A percentile compares a stretch with the other conserved stretches of the same genome.
Conservation (phyloP, 2,888 invertebrate genomes). For the Nomada ruficornis region DNA sequence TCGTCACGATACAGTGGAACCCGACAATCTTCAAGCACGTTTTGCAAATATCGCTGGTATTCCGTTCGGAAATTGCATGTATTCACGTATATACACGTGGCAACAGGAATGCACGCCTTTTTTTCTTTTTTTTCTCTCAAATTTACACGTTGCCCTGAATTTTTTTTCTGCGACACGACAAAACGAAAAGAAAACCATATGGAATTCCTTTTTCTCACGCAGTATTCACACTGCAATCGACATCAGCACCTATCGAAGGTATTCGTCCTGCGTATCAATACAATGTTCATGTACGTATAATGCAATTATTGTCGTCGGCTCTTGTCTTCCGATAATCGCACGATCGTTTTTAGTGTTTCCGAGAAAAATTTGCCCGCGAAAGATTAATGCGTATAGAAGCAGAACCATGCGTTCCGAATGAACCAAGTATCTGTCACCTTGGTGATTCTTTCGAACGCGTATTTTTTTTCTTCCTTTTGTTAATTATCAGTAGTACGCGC, state of each 20-base stretch:
- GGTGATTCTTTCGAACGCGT: neutral
- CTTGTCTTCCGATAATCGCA: neutral
- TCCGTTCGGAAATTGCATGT: conserved; percentile 21
- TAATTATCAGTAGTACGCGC: too few species aligned
- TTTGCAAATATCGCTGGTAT: neutral
- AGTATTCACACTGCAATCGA: conserved; percentile 20
- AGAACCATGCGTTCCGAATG: too few species aligned
- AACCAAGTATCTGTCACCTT: too few species aligned
- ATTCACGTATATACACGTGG: neutral
- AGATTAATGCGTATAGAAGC: too few species aligned
- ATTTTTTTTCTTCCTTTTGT: too few species aligned
- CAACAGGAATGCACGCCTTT: neutral
- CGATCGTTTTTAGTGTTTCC: neutral
- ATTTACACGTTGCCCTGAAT: conserved; percentile 1
- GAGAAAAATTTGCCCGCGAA: neutral
- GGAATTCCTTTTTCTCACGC: conserved; percentile 12
- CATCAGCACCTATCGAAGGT: conserved; percentile 44
- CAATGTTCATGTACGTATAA: conserved; percentile 65
- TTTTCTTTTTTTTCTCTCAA: neutral
- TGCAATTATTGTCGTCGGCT: conserved; percentile 41
- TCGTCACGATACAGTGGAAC: conserved; percentile 21
- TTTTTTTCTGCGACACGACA: conserved; percentile 6
- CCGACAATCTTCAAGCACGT: conserved; percentile 31
- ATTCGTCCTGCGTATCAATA: conserved; percentile 44
- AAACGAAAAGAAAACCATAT: neutral